Conservation (phyloP, 2,113 vertebrate species). For the Phalacrocorax brasilianus region DNA sequence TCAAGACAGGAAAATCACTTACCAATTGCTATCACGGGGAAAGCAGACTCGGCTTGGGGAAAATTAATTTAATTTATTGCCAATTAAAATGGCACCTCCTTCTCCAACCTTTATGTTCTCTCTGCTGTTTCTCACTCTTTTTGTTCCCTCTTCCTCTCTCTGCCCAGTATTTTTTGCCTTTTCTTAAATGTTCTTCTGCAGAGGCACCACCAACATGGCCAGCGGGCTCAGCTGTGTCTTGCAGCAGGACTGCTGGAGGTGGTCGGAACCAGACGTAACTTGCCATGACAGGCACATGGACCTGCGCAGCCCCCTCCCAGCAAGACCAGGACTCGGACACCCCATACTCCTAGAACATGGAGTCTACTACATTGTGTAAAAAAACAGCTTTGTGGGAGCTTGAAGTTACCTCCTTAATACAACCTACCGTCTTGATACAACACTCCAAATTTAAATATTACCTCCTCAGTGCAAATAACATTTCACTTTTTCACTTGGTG, state of each 20-base stretch:
- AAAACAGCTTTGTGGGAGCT: not conserved
- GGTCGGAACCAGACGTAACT: not conserved
- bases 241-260: not conserved
- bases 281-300: accelerated
- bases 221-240: not conserved
- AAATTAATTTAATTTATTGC: not conserved
- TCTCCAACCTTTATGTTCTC: not conserved
- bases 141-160: not conserved
- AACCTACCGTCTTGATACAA: not conserved
- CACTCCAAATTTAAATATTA: not conserved
- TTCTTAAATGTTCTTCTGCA: not conserved
- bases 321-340: accelerated
- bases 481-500: not conserved
- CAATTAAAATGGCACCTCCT: not conserved
- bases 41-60: not conserved
- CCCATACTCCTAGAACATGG: not conserved
- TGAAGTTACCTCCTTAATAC: not conserved
- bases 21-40: not conserved
- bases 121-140: not conserved
- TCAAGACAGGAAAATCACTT: not conserved
- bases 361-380: not conserved
- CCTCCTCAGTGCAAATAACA: not conserved
- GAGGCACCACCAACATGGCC: accelerated
- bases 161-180: not conserved
- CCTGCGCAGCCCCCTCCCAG: not conserved